Evolutionary conservation across 2,888 invertebrate species (phyloP).

Genomic region (Rhogogaster chlorosoma): DNA sequence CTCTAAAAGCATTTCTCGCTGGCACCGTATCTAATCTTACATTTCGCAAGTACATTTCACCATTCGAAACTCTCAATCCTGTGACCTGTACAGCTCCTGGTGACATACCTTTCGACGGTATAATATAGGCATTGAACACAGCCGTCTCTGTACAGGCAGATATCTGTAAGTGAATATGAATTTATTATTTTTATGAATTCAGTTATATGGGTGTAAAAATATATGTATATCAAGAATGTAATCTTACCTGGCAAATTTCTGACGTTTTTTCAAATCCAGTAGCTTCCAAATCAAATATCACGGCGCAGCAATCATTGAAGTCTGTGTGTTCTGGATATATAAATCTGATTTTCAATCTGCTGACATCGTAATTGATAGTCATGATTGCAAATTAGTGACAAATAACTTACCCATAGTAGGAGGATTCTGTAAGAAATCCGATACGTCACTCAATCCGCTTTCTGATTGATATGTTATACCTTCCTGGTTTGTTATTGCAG

Average conservation of each 20-base stretch:
- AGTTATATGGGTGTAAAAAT: neutral
- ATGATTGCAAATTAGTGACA: slow-evolving; percentile 7
- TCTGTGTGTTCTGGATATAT: neutral
- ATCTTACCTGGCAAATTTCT: slow-evolving; percentile 56
- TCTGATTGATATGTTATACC: slow-evolving; percentile 54
- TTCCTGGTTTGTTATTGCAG: slow-evolving; percentile 48
- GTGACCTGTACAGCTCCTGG: slow-evolving; percentile 48
- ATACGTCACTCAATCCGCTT: slow-evolving; percentile 48
- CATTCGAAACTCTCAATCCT: slow-evolving; percentile 37
- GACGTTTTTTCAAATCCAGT: slow-evolving; percentile 43
- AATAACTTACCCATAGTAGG: neutral
- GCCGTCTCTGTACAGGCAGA: slow-evolving; percentile 39
- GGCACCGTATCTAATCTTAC: slow-evolving; percentile 37
- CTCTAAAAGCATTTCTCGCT: slow-evolving; percentile 27
- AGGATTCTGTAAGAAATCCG: slow-evolving; percentile 51
- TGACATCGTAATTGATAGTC: slow-evolving; percentile 42
- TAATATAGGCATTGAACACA: slow-evolving; percentile 53
- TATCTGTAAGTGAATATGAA: slow-evolving; percentile 53
- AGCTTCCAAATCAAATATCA: slow-evolving; percentile 54
- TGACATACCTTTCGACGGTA: slow-evolving; percentile 47
- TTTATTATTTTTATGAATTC: neutral
- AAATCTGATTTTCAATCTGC: neutral
- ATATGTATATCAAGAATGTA: neutral
- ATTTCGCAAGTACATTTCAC: slow-evolving; percentile 46
- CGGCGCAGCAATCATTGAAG: slow-evolving; percentile 29